Percentiles rank a stretch among this genome's conserved stretches.
phyloP scores from a whole-genome alignment of 2,797 vertebrate genomes.

The Gobionotothen gibberifrons region DNA sequence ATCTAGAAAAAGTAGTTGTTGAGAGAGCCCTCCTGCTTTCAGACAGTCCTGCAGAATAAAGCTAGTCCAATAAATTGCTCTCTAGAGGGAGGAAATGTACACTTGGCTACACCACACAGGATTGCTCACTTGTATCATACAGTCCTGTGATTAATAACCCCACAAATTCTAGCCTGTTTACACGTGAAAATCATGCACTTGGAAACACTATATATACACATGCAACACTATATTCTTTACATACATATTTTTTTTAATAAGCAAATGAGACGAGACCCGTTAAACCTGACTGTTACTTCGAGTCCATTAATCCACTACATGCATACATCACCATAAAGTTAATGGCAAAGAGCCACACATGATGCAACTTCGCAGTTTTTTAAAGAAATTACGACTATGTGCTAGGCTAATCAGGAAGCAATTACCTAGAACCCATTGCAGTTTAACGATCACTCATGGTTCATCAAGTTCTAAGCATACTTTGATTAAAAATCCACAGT shows the following conservation, averaged over 20 bases:
- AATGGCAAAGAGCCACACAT: constrained; percentile 53
- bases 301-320: constrained; percentile 45
- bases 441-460: constrained; percentile 38
- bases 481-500: constrained; percentile 1
- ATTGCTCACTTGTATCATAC: constrained; percentile 60
- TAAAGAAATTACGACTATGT: constrained; percentile 19
- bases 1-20: constrained; percentile 36
- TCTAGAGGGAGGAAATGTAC: constrained; percentile 57
- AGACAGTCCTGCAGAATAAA: constrained; percentile 43
- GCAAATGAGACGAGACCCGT: constrained; percentile 33
- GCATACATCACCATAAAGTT: constrained; percentile 73
- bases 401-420: constrained; percentile 49
- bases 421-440: constrained; percentile 33
- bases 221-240: constrained; percentile 4
- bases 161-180: constrained; percentile 46
- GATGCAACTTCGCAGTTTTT: constrained; percentile 34
- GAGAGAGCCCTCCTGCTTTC: neutral
- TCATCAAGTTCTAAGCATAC: constrained; percentile 19
- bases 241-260: constrained; percentile 59
- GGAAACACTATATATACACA: no score
- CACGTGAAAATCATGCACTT: constrained; percentile 45
- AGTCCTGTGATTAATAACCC: constrained; percentile 73
- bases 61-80: constrained; percentile 63
- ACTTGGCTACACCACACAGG: constrained; percentile 43
- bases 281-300: constrained; percentile 33